Evolutionary conservation across 92 coral and sea anemone species (phyloP), one percentile per base, ranked within the genome.

Genomic region (Ricordea florida): DNA sequence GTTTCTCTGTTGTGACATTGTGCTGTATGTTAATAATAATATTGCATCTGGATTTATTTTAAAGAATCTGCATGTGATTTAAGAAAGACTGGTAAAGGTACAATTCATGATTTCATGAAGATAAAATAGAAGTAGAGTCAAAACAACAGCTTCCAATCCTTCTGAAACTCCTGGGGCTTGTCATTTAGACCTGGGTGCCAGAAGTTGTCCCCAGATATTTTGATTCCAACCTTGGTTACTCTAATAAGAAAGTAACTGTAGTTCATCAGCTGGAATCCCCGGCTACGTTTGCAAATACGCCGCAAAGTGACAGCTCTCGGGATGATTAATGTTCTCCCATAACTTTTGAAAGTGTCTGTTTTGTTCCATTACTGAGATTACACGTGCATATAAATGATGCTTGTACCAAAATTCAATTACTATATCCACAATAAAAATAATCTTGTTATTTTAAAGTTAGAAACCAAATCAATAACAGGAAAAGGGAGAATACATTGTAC

Each of bases 1-100:
- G 69, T 62, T 31, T 62, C 69, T 58, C 50, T 44, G 50, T 44
- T 44, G 50, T 44, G 14, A 44, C 50, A 44, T 44, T 44, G 50
- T 44, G 50, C 50, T 44, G 50, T 44, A 44, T 17, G 50, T 44
- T 44, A 44, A 44, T 44, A 44, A 44, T 44, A 44, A 44, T 44
- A 17, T 44, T 44, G 50, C 50, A 44, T 44, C 18, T 44, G 50
- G 50, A 44, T 44, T 44, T 44, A n/a, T n/a, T n/a, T n/a, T n/a
- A n/a, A n/a, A n/a, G 50, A 44, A 44, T 44, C 18, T 44, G 50
- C 50, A 44, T 44, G 50, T 44, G 50, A 44, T 44, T 44, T 44
- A 23, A 44, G 50, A 44, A 44, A 44, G 50, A 44, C 18, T 44
- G 18, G 18, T 44, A 44, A 44, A 14, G 50, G 50, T 44, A 44